Base-by-base conservation (phyloP, 2,888 invertebrate species). In the Leptopilina drosophilae region DNA sequence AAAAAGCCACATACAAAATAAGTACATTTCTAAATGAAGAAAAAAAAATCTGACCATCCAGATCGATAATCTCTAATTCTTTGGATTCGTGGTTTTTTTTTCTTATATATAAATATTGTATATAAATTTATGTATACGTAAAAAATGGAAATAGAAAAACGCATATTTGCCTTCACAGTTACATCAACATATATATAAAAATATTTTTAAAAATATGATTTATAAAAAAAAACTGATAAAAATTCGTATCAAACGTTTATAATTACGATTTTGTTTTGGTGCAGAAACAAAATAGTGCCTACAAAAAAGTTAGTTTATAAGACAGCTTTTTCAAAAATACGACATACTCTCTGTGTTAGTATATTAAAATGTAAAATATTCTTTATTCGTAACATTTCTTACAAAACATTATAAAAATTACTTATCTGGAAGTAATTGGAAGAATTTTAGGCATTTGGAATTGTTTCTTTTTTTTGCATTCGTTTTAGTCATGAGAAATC, bases 1-100 rank as follows among this genome's bases (percentile, higher is more conserved):
- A 85, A 84, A 75, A 81, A 84, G 83, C 83, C 78, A 84, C 42
- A 42, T 8, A 42, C 42, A 42, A 42, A 81, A 83, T 85, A 87
- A 87, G 82, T 87, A 87, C 87, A 78, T 65, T 78, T 46, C 20
- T 69, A 46, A 77, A 59, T 49, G 66, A 78, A 66, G 73, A 79
- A 81, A 76, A 20, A 42, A 69, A 76, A 76, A 49, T 73, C 33
- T 33, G 33, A 73, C 33, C 73, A 26, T 56, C 5, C 2, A 20
- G 46, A 40, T 49, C 49, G 67, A 67, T 67, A 67, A 67, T 20
- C 11, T 67, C 33, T 73, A 56, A 53, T 66, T 77, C 73, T 73
- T 73, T 73, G 73, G 73, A 56, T 73, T 73, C 33, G 33, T 53
- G 8, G 56, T 80, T 77, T 73, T 83, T 20, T 81, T 82, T 83